A percentile compares a stretch with the other conserved stretches of the same genome.
These are phyloP conservation scores for Microplitis demolitor DNA, from an alignment of 1,140 invertebrate species.

Conservation along the genomic window DNA sequence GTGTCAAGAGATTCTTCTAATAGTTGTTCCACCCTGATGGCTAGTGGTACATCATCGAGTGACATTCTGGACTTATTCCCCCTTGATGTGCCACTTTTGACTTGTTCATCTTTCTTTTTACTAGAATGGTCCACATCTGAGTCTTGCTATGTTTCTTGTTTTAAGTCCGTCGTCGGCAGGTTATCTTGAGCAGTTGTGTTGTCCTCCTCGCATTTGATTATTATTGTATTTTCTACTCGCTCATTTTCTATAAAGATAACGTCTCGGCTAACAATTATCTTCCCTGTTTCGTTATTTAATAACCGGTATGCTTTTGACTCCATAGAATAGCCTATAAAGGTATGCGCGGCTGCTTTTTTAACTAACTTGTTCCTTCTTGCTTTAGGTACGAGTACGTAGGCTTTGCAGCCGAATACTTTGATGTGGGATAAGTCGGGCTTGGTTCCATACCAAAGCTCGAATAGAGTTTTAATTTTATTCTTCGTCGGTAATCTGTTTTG, in stretches of 20 bases:
- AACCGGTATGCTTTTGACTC: slow-evolving; percentile 39
- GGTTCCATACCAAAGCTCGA: slow-evolving; percentile 36
- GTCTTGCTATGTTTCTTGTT: too few species aligned
- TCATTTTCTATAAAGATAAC: not conserved
- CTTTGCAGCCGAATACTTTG: slow-evolving; percentile 52
- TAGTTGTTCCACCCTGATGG: too few species aligned
- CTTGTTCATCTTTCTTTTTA: too few species aligned
- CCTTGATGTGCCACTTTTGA: too few species aligned
- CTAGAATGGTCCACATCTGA: too few species aligned
- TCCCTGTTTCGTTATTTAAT: not conserved
- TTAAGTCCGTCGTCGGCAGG: too few species aligned
- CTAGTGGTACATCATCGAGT: too few species aligned
- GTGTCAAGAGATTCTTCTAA: too few species aligned
- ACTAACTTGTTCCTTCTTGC: slow-evolving; percentile 40
- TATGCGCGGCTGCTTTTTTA: slow-evolving; percentile 36
- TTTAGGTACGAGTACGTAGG: slow-evolving; percentile 34
- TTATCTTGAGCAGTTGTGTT: too few species aligned
- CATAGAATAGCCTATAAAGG: slow-evolving; percentile 42
- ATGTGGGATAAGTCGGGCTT: slow-evolving; percentile 38
- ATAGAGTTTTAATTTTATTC: slow-evolving; percentile 6
- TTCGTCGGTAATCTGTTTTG: not conserved
- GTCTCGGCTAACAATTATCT: not conserved
- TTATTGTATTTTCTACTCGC: too few species aligned
- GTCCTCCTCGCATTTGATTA: too few species aligned
- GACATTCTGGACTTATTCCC: too few species aligned